Evolutionary conservation across 2,113 vertebrate genomes (phyloP).

Genomic region (Mormyrus iriodes): DNA sequence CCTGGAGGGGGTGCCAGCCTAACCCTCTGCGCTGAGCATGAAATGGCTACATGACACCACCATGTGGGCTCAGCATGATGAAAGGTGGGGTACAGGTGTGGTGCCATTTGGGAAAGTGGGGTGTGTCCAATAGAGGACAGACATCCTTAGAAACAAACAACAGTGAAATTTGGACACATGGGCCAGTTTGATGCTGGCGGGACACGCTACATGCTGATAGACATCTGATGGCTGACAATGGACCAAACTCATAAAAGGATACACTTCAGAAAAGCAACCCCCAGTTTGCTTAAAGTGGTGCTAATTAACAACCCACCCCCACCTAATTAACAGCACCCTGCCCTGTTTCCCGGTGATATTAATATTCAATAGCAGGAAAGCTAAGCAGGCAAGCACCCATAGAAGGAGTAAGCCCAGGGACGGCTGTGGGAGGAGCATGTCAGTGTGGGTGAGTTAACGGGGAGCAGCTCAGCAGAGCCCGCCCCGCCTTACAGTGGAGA

Average conservation of each 20-base stretch:
- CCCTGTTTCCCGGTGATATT: background rate
- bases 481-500: background rate
- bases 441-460: too few species aligned
- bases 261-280: background rate
- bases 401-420: too few species aligned
- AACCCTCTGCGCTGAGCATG: background rate
- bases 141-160: background rate
- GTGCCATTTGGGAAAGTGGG: background rate
- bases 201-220: background rate
- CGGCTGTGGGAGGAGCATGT: too few species aligned
- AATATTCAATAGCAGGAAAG: background rate
- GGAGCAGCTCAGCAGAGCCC: too few species aligned
- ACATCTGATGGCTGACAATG: background rate
- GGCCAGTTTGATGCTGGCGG: background rate
- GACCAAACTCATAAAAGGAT: background rate
- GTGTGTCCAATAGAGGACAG: background rate
- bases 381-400: background rate
- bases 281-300: background rate
- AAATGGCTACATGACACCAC: background rate
- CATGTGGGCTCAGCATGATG: background rate
- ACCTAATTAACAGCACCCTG: background rate
- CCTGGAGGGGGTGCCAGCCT: background rate
- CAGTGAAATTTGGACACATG: background rate
- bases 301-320: background rate
- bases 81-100: background rate